These are phyloP conservation scores for Ophraella communa DNA, from an alignment of 2,888 invertebrate species.

Conservation along the genomic window DNA sequence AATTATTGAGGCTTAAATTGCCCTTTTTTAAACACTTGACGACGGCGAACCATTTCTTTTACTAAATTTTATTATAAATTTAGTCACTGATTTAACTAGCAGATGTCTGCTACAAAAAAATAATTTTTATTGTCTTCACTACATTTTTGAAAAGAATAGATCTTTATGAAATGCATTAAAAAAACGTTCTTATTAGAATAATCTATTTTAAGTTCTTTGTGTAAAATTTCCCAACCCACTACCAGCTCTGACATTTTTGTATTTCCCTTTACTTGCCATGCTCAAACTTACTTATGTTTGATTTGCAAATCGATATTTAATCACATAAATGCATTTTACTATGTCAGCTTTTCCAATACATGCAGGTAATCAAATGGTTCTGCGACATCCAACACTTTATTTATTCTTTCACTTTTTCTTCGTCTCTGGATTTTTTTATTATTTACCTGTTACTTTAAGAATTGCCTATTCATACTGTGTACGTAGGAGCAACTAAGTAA, in stretches of 20 bases:
- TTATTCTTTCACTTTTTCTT: slow-evolving; percentile 34
- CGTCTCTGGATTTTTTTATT: slow-evolving; percentile 1
- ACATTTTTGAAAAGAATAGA: not conserved
- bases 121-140: slow-evolving; percentile 13
- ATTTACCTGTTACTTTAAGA: slow-evolving; percentile 24
- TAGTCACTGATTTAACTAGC: slow-evolving; percentile 5
- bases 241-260: not conserved
- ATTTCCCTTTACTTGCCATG: not conserved
- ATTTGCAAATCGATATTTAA: slow-evolving; percentile 56
- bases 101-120: slow-evolving; percentile 11
- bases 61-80: slow-evolving; percentile 10
- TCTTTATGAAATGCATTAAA: not conserved
- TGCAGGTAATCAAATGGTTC: slow-evolving; percentile 48
- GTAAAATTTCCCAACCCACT: not conserved
- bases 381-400: slow-evolving; percentile 43
- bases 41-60: no score
- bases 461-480: slow-evolving; percentile 4
- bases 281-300: slow-evolving; percentile 46
- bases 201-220: not conserved
- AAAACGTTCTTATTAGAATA: not conserved
- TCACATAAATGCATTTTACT: slow-evolving; percentile 54
- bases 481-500: not conserved
- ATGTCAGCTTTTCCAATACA: slow-evolving; percentile 46
- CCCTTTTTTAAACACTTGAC: no score
- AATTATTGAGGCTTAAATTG: no score